phyloP scores from a whole-genome alignment of 2,113 vertebrate species.

The Phoxinus phoxinus region DNA sequence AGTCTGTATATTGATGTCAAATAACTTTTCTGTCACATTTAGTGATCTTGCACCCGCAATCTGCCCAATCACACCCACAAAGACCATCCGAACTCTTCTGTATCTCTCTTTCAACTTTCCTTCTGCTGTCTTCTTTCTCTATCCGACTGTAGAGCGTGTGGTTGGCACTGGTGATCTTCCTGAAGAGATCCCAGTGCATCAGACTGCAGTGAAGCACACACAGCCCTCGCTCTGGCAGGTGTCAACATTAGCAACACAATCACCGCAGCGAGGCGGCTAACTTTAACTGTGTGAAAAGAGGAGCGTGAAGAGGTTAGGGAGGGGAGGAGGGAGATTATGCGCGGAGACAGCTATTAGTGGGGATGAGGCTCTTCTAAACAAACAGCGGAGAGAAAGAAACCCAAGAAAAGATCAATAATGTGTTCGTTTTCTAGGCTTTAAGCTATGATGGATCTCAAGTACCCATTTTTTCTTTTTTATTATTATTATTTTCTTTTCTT shows the following conservation, averaged over 20 bases:
- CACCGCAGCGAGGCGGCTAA: constrained; percentile 72
- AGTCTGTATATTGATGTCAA: neutral
- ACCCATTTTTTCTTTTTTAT: constrained; percentile 74
- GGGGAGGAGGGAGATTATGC: constrained; percentile 77
- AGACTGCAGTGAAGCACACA: constrained; percentile 68
- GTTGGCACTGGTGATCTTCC: constrained; percentile 82
- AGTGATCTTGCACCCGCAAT: neutral
- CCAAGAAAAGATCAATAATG: constrained; percentile 76
- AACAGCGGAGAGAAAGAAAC: constrained; percentile 70
- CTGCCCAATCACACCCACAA: too few species aligned
- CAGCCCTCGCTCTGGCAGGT: constrained; percentile 76
- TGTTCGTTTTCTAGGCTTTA: constrained; percentile 75
- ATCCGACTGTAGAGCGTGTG: constrained; percentile 82
- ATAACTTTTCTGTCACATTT: neutral
- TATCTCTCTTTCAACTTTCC: neutral
- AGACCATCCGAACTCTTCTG: neutral
- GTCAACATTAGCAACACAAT: constrained; percentile 83
- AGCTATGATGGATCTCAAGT: constrained; percentile 71
- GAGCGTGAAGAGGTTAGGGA: constrained; percentile 71
- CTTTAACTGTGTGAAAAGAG: constrained; percentile 75
- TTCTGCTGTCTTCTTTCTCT: neutral
- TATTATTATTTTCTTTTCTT: constrained; percentile 2
- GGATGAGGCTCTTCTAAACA: constrained; percentile 82
- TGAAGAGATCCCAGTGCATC: constrained; percentile 63
- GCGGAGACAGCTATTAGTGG: constrained; percentile 79